These are phyloP conservation scores for Cercopithecus mona DNA, from an alignment of 2,113 vertebrate species.

Conservation along the genomic window DNA sequence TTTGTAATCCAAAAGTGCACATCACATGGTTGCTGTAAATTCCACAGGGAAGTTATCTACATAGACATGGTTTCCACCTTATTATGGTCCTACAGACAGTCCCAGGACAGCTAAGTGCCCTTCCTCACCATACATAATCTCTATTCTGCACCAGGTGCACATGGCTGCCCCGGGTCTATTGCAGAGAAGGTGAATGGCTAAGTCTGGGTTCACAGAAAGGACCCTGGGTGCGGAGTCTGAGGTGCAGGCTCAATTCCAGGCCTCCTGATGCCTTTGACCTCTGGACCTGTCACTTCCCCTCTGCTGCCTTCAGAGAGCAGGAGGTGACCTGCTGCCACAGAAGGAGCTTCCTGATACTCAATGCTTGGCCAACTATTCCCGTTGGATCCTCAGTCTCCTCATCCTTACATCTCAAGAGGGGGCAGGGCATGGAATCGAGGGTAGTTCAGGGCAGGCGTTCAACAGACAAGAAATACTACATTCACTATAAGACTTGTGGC, in stretches of 20 bases:
- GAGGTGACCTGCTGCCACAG: fast-evolving
- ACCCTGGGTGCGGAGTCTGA: neutral
- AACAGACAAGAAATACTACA: neutral
- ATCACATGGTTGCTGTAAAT: neutral
- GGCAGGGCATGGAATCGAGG: neutral
- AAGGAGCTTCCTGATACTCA: neutral
- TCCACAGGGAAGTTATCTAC: neutral
- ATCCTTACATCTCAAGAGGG: neutral
- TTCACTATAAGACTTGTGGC: neutral
- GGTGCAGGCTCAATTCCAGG: neutral
- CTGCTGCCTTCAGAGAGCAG: neutral
- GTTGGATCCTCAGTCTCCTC: neutral
- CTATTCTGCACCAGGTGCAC: neutral
- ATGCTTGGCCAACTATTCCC: neutral
- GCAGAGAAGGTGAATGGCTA: neutral
- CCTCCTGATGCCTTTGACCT: neutral
- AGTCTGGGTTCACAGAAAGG: neutral
- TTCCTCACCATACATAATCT: neutral
- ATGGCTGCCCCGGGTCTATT: neutral
- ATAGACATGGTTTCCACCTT: neutral
- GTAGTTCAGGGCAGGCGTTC: neutral
- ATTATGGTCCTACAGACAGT: neutral
- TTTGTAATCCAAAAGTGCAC: neutral
- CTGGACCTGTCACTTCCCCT: neutral
- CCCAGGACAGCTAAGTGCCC: neutral